Evolutionary conservation across 2,113 vertebrate genomes (phyloP), one percentile per base, ranked within the genome.

Genomic region (Embiotoca jacksoni): DNA sequence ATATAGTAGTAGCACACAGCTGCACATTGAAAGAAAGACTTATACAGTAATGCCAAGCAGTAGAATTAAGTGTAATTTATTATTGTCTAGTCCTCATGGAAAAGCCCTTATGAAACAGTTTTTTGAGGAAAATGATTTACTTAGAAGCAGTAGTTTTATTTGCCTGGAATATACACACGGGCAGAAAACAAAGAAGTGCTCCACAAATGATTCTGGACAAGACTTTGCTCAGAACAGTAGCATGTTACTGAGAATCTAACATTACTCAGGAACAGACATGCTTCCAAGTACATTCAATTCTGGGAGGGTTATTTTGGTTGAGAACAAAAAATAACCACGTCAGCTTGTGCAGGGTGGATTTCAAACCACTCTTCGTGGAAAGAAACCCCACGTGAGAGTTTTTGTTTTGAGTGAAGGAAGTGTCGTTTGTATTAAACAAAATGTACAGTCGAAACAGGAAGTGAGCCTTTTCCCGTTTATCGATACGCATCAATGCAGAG

Each of bases 61-160:
- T 60, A 71, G 65, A 72, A 75, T 68, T 67, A 50, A 73, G 36
- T 67, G 10, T 62, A n/a, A 75, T 78, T 79, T 76, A 71, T 69
- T 33, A 63, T 57, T 49, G 46, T 67, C 49, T 50, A 14, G 49
- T 54, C 72, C 11, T 80, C 3, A 5, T 50, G 41, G 57, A 80
- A 87, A 76, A 81, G 54, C 71, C 39, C 37, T 57, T 71, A 31
- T 9, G 53, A 54, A 49, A 50, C 54, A n/a, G 57, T 76, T 83
- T 75, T 50, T 79, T 64, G 15, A 56, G 16, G 33, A 57, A 65
- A 63, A 67, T 60, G n/a, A 53, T 80, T 75, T 78, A 78, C 70
- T 74, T 39, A 52, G 68, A 85, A 81, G 56, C 39, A 77, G 57
- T 41, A 53, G 23, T 65, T 83, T 59, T 59, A 75, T 81, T 78